Percentiles rank a stretch among this genome's conserved stretches.
Conservation (phyloP, 2,113 vertebrate genomes). For the Bothrops jararaca region DNA sequence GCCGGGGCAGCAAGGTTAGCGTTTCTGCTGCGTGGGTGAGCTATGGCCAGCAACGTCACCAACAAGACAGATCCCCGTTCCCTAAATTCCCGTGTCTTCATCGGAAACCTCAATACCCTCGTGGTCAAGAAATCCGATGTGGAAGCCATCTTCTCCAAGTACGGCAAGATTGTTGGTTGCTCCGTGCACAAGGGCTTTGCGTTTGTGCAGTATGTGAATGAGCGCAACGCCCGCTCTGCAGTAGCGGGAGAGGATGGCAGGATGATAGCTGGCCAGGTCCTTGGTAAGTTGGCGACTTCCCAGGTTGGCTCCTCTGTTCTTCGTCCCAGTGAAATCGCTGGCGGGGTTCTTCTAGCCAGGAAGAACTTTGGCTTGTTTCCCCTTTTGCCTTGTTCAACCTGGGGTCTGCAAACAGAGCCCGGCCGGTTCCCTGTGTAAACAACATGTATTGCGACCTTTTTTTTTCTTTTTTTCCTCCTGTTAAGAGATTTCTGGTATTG, state of each 20-base stretch:
- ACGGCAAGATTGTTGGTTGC: conserved; percentile 88
- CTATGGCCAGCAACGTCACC: conserved; percentile 88
- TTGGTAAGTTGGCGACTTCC: conserved; percentile 69
- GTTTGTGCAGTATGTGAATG: conserved; percentile 85
- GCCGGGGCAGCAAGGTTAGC: conserved; percentile 8
- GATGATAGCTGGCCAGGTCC: conserved; percentile 88
- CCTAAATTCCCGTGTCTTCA: conserved; percentile 88
- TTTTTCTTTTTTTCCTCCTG: too few species aligned
- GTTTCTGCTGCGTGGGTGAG: conserved; percentile 10
- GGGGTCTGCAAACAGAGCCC: background rate
- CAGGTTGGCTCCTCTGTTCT: too few species aligned
- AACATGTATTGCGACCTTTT: background rate
- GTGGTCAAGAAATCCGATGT: conserved; percentile 88
- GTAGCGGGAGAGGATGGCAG: conserved; percentile 83
- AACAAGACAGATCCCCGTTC: conserved; percentile 89
- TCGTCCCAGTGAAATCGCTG: background rate
- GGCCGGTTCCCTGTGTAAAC: background rate
- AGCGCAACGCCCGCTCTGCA: conserved; percentile 81
- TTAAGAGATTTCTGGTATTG: background rate
- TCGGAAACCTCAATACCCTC: conserved; percentile 88
- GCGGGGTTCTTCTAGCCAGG: background rate
- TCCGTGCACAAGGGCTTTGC: conserved; percentile 91
- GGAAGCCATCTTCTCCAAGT: conserved; percentile 88
- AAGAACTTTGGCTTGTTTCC: background rate
- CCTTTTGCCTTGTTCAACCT: background rate